Evolutionary conservation across 2,113 vertebrate genomes (phyloP).

Genomic region (Phainopepla nitens): DNA sequence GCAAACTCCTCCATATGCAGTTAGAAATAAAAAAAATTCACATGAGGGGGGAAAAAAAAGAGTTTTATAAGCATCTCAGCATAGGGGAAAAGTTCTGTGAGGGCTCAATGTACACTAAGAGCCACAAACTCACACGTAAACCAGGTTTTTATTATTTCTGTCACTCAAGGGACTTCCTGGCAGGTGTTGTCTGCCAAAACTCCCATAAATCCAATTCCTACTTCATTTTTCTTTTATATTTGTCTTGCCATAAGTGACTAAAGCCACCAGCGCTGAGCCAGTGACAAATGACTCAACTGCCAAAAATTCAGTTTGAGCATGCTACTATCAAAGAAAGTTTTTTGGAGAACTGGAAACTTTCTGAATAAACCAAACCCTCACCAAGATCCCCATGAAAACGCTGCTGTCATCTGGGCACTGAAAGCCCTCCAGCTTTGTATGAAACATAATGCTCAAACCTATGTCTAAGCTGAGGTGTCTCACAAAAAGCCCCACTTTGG

Average conservation of each 20-base stretch:
- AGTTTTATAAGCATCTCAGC: neutral
- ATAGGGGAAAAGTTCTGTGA: neutral
- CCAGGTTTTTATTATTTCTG: neutral
- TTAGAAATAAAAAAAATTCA: neutral
- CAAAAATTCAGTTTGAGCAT: neutral
- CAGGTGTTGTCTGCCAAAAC: neutral
- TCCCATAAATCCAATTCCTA: neutral
- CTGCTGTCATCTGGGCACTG: neutral
- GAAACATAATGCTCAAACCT: neutral
- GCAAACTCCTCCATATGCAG: neutral
- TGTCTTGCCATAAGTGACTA: neutral
- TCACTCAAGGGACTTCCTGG: neutral
- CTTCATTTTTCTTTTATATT: neutral
- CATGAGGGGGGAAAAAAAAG: neutral
- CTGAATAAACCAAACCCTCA: neutral
- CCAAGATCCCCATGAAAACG: rapidly evolving
- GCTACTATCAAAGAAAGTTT: neutral
- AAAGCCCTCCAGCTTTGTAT: neutral
- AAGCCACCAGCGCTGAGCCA: neutral
- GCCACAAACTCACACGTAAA: rapidly evolving
- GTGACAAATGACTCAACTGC: neutral
- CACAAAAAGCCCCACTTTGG: neutral
- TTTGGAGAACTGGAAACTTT: neutral
- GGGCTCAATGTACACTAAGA: neutral
- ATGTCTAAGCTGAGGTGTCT: neutral